Base-by-base conservation (phyloP, 2,113 vertebrate species). In the Dissostichus mawsoni region DNA sequence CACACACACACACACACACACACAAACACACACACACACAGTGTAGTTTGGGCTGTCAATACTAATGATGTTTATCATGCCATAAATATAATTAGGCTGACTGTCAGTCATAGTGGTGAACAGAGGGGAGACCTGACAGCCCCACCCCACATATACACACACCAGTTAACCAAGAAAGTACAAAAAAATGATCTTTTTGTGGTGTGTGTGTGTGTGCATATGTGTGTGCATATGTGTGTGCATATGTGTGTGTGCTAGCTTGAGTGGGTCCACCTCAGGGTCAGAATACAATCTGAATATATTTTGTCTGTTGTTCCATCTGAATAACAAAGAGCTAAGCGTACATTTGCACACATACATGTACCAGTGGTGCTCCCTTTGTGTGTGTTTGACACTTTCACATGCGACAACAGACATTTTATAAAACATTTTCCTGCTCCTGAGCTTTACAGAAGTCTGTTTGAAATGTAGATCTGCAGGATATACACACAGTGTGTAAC, bases 251-350 rank as follows among this genome's bases (percentile, higher is more conserved):
- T 71, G 12, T 78, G 59, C 33, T 59, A 82, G 83, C 82, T 76
- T 74, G 73, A 84, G 69, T 86, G 86, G 56, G 76, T 87, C 84
- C 81, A 85, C 80, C 86, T 89, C 88, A 83, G 79, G 92, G 92
- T 94, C 92, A 94, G 89, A 92, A 94, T 88, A 91, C 90, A 88
- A 83, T 92, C 89, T 88, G 90, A 92, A 93, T 93, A 91, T 85
- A 90, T 93, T 91, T 85, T 73, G 77, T 90, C 74, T 86, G 79
- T 82, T 83, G 90, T 92, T 92, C 87, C 84, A 63, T 89, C 82
- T 93, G 92, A 92, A 92, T 91, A 90, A 90, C 90, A 92, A 92
- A 85, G 83, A 90, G 83, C 50, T 57, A 74, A 86, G 72, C 17
- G 48, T 73, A 62, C 55, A 25, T 89, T 74, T 81, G 20, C 83